These are phyloP conservation scores for Odocoileus hemionus DNA, from an alignment of 2,113 vertebrate species.

Conservation along the genomic window DNA sequence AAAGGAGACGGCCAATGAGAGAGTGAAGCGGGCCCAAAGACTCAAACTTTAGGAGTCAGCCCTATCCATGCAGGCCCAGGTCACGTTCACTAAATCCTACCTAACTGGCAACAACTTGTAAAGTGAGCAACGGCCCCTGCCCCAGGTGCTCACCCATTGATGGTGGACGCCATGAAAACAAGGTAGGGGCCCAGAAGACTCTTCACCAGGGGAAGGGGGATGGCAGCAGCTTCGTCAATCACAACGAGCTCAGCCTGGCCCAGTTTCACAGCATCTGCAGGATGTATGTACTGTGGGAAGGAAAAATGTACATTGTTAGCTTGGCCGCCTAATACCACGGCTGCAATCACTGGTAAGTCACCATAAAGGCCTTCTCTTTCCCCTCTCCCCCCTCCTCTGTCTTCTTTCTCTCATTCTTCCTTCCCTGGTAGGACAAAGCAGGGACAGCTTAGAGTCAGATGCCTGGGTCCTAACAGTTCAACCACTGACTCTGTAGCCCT, in stretches of 20 bases:
- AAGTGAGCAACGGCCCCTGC: rapidly evolving
- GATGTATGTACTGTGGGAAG: constrained; percentile 92
- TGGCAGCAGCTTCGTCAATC: constrained; percentile 97
- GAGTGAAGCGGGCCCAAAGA: background rate
- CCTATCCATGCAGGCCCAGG: too few species aligned
- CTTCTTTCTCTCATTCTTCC: background rate
- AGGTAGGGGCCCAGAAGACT: constrained; percentile 95
- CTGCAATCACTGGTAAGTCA: background rate
- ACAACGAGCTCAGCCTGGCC: constrained; percentile 97
- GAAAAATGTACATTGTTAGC: background rate
- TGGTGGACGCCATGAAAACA: constrained; percentile 98
- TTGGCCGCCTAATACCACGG: background rate
- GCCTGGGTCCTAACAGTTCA: background rate
- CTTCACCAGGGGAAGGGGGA: constrained; percentile 95
- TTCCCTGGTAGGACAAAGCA: background rate
- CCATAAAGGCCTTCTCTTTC: background rate
- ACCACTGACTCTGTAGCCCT: background rate
- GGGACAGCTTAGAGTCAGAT: background rate
- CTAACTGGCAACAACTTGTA: background rate
- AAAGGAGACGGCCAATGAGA: background rate
- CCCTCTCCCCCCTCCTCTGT: background rate
- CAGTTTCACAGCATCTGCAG: constrained; percentile 93
- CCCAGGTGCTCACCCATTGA: constrained; percentile 87
- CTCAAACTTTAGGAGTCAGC: background rate
- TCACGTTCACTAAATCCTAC: background rate